These are phyloP conservation scores for Patella ulyssiponensis DNA, from an alignment of 2,888 invertebrate genomes.

Conservation along the genomic window DNA sequence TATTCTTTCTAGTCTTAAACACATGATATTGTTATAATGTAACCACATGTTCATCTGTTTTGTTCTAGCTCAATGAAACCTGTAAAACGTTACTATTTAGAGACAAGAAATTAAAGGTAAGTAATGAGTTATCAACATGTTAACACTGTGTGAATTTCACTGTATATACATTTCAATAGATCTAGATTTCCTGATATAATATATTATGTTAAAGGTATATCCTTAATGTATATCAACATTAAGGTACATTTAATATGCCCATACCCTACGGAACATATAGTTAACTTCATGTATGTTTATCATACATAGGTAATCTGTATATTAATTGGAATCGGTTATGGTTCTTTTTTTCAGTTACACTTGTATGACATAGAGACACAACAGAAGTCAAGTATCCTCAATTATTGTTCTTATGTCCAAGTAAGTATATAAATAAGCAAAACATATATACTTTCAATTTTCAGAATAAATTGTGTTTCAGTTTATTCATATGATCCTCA, in stretches of 20 bases:
- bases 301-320: too few relatives aligned
- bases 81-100: constrained; percentile 90
- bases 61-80: constrained; percentile 85
- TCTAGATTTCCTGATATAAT: not conserved
- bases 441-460: too few relatives aligned
- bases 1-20: too few relatives aligned
- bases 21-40: too few relatives aligned
- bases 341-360: constrained; percentile 70
- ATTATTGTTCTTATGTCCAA: constrained; percentile 79
- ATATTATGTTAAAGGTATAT: not conserved
- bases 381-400: constrained; percentile 73
- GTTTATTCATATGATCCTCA: too few relatives aligned
- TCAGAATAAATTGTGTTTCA: too few relatives aligned
- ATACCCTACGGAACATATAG: too few relatives aligned
- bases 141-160: not conserved
- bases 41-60: not conserved
- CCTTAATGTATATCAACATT: not conserved
- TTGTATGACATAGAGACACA: constrained; percentile 76
- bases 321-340: not conserved
- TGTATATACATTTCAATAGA: too few relatives aligned
- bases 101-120: constrained; percentile 85
- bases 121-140: constrained; percentile 47
- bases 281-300: too few relatives aligned
- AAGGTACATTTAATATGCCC: too few relatives aligned
- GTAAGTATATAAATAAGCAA: constrained; percentile 43